These are phyloP conservation scores for Ricordea florida DNA, from an alignment of 92 coral and sea anemone genomes.

Conservation along the genomic window DNA sequence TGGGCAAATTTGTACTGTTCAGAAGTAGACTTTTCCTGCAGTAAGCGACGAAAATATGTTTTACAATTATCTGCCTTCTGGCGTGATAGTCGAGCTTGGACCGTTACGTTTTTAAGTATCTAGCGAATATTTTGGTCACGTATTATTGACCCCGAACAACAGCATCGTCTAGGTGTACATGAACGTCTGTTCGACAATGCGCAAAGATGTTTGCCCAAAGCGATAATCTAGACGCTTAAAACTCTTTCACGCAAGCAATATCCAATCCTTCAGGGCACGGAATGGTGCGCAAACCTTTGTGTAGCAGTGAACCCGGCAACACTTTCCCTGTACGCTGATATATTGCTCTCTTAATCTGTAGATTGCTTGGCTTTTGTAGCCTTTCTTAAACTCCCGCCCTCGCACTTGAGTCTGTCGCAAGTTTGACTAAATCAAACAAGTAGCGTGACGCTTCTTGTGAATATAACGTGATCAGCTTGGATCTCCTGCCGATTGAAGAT, in stretches of 20 bases:
- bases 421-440: no score
- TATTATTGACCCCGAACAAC: slow-evolving; percentile 20
- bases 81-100: slow-evolving; percentile 3
- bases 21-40: no score
- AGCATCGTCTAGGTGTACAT: background rate
- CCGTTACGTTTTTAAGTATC: background rate
- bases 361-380: slow-evolving; percentile 12
- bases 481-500: no score
- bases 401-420: slow-evolving; percentile 35
- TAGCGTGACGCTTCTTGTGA: no score
- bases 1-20: background rate
- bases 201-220: background rate
- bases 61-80: no score
- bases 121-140: slow-evolving; percentile 39
- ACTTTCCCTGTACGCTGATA: background rate
- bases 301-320: background rate
- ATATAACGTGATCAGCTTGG: no score
- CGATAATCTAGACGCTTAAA: background rate
- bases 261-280: background rate
- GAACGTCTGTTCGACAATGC: slow-evolving; percentile 13
- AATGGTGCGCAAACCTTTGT: background rate
- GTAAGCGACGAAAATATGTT: no score
- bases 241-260: background rate
- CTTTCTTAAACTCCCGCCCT: slow-evolving; percentile 26
- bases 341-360: background rate